Conservation (phyloP, 2,888 invertebrate species). For the Synanthedon myopaeformis region DNA sequence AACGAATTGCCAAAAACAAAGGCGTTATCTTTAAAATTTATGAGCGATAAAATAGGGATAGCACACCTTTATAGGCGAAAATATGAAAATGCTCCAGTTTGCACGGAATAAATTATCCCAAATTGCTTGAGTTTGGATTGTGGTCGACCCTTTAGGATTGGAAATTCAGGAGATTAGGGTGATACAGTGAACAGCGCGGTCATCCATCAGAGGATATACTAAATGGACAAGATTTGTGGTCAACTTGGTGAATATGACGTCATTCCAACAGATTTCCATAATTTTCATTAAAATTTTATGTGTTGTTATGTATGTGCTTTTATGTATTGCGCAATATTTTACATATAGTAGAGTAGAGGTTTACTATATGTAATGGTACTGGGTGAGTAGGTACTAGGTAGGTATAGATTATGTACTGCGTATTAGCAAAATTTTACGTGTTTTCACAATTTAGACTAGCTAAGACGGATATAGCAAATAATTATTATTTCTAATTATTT, state of each 20-base stretch:
- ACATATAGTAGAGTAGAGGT: too few species aligned
- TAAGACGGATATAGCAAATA: too few species aligned
- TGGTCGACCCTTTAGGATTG: slow-evolving; percentile 30
- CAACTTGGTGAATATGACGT: background rate
- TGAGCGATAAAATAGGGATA: slow-evolving; percentile 34
- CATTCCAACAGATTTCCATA: background rate
- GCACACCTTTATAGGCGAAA: slow-evolving; percentile 28
- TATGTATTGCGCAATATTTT: too few species aligned
- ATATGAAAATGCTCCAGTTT: slow-evolving; percentile 31
- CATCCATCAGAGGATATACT: slow-evolving; percentile 17
- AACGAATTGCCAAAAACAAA: slow-evolving; percentile 33
- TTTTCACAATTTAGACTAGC: too few species aligned
- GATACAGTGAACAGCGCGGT: slow-evolving; percentile 19
- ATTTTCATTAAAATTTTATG: too few species aligned
- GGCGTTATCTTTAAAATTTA: slow-evolving; percentile 38
- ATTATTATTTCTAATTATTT: too few species aligned
- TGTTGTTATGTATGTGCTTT: too few species aligned
- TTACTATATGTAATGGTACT: too few species aligned
- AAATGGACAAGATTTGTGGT: slow-evolving; percentile 3
- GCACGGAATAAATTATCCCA: slow-evolving; percentile 31
- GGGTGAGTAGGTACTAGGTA: too few species aligned
- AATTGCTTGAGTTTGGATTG: slow-evolving; percentile 34
- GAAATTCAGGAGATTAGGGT: slow-evolving; percentile 24
- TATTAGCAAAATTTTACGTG: too few species aligned
- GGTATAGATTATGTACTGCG: too few species aligned